A percentile compares a stretch with the other conserved stretches of the same genome.
phyloP scores from a whole-genome alignment of 2,113 vertebrate genomes.

The Rhinogobius similis region DNA sequence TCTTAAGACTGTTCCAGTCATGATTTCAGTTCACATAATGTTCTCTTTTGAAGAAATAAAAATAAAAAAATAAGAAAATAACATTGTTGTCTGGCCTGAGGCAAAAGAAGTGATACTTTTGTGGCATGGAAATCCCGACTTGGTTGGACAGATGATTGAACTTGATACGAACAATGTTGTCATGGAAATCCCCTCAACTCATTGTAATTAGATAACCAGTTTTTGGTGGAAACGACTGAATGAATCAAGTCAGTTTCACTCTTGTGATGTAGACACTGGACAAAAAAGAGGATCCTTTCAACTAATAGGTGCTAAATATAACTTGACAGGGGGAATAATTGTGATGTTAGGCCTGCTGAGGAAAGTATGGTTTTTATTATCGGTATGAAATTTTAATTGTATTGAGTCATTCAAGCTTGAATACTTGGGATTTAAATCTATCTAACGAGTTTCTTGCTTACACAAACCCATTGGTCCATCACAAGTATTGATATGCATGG shows the following conservation, averaged over 20 bases:
- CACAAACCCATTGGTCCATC: no score
- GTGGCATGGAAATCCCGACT: conserved; percentile 40
- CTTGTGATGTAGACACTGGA: background rate
- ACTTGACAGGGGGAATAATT: background rate
- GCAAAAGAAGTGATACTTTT: background rate
- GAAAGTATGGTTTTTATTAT: no score
- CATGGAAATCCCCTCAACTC: conserved; percentile 49
- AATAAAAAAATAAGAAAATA: background rate
- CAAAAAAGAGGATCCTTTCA: background rate
- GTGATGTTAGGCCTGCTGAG: no score
- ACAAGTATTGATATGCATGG: no score
- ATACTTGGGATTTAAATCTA: no score
- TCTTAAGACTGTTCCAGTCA: background rate
- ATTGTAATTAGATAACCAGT: conserved; percentile 21
- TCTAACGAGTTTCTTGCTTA: no score
- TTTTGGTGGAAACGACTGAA: background rate
- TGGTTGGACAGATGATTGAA: no score
- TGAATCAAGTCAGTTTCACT: conserved; percentile 14
- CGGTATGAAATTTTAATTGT: no score
- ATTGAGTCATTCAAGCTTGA: no score
- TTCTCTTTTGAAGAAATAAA: background rate
- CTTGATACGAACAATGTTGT: conserved; percentile 24
- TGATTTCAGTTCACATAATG: background rate
- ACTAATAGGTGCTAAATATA: background rate
- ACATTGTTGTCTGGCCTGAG: conserved; percentile 10